These are phyloP conservation scores for Aphodius sticticus DNA, from an alignment of 2,888 invertebrate species.

Conservation along the genomic window DNA sequence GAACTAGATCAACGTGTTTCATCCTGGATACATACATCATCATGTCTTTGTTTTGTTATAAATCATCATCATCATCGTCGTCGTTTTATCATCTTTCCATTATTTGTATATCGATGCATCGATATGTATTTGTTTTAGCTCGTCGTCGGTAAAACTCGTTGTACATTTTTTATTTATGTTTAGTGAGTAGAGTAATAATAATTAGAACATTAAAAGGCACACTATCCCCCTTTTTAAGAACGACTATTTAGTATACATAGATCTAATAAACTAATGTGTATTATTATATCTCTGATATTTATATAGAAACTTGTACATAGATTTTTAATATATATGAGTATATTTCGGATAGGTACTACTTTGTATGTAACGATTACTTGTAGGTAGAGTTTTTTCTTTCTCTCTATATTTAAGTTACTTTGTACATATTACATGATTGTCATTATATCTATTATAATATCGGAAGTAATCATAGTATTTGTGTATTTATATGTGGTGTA, in stretches of 20 bases:
- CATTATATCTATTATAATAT: slow-evolving; percentile 16
- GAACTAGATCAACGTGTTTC: slow-evolving; percentile 35
- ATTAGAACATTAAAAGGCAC: slow-evolving; percentile 10
- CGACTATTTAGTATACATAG: slow-evolving; percentile 20
- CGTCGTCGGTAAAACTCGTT: slow-evolving; percentile 18
- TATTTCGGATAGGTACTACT: slow-evolving; percentile 35
- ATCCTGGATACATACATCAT: slow-evolving; percentile 20
- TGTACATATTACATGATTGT: slow-evolving; percentile 35
- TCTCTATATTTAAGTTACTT: slow-evolving; percentile 36
- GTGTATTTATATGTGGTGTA: slow-evolving; percentile 34
- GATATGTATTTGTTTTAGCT: not conserved
- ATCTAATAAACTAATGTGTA: slow-evolving; percentile 41
- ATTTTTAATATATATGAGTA: slow-evolving; percentile 48
- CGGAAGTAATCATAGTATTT: slow-evolving; percentile 26
- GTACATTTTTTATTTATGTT: slow-evolving; percentile 16
- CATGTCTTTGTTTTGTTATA: slow-evolving; percentile 14
- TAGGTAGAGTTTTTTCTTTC: slow-evolving; percentile 32
- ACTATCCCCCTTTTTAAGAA: slow-evolving; percentile 17
- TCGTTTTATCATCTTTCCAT: slow-evolving; percentile 11
- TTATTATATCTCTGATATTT: slow-evolving; percentile 42
- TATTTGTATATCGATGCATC: not conserved
- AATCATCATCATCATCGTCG: slow-evolving; percentile 41
- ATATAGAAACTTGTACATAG: slow-evolving; percentile 52
- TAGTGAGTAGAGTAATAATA: not conserved
- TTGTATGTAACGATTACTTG: too few species aligned